Evolutionary conservation across 2,113 vertebrate genomes (phyloP), one percentile per base, ranked within the genome.

Genomic region (Neodon shergylaensis): DNA sequence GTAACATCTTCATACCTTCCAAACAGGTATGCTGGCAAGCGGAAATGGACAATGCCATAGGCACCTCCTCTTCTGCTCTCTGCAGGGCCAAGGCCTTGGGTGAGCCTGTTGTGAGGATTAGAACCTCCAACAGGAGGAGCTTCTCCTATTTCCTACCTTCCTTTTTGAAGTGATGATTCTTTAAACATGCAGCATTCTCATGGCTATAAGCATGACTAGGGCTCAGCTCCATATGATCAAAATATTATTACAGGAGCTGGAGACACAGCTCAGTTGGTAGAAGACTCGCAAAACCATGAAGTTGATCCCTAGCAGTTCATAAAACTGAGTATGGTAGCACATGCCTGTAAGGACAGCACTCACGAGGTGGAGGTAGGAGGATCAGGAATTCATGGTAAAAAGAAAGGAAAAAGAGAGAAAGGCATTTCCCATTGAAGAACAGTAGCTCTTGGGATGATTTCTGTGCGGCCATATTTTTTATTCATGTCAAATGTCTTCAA

Each of bases 71-170:
- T 86, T 97, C 98, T 17, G 97, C 98, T 96, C 98, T 98, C 92
- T 98, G 98, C 81, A 98, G 19, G 6, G 97, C 98, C 96, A 98
- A 98, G 52, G 98, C 98, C 96, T 98, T 98, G 86, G 98, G 98
- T 42, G 97, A 98, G 66, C 98, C 98, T 82, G 97, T 98, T 97
- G 98, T 97, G 44, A 99, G 97, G 95, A 98, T 98, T 97, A 98
- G 97, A 98, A 98, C 97, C 97, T 98, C 97, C 98, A 94, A 98
- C 97, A 96, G 49, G 97, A 98, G 12, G 98, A 95, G 78, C 98
- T 97, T 88, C 98, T 49, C 97, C 98, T 49, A 98, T 97, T 97
- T 98, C 97, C 98, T 98, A 92, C 81, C 98, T 98, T 96, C 98
- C 92, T 97, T 98, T 97, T 98, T 98, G 97, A 98, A 98, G 3